phyloP scores from a whole-genome alignment of 2,888 invertebrate species.

The Archips crataeganus region DNA sequence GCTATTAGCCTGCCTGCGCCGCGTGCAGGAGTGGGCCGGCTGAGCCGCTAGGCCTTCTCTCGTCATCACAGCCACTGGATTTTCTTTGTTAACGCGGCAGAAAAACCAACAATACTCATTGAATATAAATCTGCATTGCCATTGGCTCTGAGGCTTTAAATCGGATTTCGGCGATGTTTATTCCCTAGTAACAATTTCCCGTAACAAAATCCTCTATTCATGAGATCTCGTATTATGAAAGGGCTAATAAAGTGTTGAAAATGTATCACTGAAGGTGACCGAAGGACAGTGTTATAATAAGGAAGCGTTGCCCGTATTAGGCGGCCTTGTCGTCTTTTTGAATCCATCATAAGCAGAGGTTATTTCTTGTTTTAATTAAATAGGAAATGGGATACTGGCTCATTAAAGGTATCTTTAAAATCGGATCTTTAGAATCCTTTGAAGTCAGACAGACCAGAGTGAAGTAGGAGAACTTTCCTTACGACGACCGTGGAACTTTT shows the following conservation, averaged over 20 bases:
- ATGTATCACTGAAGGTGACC: not conserved
- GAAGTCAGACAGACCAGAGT: not conserved
- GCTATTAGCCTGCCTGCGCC: constrained; percentile 60
- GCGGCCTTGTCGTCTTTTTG: not conserved
- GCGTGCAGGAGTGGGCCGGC: not conserved
- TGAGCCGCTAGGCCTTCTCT: not conserved
- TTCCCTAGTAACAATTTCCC: not conserved
- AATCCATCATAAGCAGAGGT: not conserved
- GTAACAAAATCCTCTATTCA: not conserved
- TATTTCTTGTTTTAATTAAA: not conserved
- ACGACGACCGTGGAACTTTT: not conserved
- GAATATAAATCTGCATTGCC: not conserved
- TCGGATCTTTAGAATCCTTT: constrained; percentile 8
- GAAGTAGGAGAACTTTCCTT: not conserved
- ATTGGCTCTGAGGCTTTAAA: not conserved
- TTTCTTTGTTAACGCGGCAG: constrained; percentile 17
- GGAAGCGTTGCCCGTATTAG: not conserved
- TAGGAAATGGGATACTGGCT: not conserved
- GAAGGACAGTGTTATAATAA: not conserved
- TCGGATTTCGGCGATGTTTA: constrained; percentile 1
- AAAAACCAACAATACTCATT: constrained; percentile 1
- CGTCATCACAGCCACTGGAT: constrained; percentile 6
- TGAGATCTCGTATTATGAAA: not conserved
- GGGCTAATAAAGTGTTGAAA: not conserved
- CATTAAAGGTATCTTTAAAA: not conserved